phyloP scores from a whole-genome alignment of 2,797 vertebrate species.

The Gorsachius magnificus region DNA sequence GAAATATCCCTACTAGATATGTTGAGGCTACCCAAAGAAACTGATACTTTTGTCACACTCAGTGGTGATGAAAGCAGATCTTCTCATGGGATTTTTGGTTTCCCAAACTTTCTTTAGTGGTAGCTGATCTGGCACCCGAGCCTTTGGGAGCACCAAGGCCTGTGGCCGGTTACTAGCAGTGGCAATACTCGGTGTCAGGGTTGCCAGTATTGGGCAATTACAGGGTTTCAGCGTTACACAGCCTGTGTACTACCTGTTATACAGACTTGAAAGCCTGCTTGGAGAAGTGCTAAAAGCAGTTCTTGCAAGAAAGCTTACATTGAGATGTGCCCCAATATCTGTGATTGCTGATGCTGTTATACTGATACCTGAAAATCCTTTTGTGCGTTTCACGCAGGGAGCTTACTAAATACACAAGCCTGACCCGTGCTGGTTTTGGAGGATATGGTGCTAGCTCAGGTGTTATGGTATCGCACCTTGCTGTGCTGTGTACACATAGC shows the following conservation, averaged over 20 bases:
- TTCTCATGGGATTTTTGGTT: background rate
- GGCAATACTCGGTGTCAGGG: background rate
- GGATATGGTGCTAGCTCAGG: background rate
- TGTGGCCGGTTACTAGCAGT: background rate
- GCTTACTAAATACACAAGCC: background rate
- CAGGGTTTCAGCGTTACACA: background rate
- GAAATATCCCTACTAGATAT: background rate
- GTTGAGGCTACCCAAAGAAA: background rate
- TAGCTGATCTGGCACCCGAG: background rate
- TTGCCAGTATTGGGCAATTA: background rate
- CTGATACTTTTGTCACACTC: background rate
- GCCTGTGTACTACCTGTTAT: rapidly evolving
- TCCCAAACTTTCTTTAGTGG: background rate
- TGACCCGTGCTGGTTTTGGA: background rate
- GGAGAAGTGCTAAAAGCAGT: background rate
- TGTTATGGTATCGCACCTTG: rapidly evolving
- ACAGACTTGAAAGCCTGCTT: background rate
- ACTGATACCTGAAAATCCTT: background rate
- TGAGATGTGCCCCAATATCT: background rate
- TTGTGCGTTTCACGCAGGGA: background rate
- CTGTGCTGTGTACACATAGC: background rate
- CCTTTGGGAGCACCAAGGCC: background rate
- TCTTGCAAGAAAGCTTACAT: background rate
- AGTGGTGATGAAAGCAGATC: background rate
- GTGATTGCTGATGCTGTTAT: background rate